These are phyloP conservation scores for Schlechtendalia chinensis DNA, from an alignment of 1,140 invertebrate genomes.

Conservation along the genomic window DNA sequence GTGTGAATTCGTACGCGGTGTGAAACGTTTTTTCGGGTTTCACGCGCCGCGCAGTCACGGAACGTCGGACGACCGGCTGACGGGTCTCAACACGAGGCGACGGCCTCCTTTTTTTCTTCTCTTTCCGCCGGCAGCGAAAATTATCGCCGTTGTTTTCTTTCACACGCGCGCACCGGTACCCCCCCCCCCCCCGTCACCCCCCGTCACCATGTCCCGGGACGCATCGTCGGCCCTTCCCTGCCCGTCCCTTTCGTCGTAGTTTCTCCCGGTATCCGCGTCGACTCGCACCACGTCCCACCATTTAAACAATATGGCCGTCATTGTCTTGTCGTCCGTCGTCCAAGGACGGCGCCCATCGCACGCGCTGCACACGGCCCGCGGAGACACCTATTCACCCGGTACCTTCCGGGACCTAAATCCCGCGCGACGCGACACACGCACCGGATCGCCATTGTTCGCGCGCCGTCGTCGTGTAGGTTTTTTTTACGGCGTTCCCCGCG, in stretches of 20 bases:
- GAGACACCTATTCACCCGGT: background rate
- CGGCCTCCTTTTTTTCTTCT: constrained; percentile 8
- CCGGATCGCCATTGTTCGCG: no score
- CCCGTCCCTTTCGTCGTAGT: background rate
- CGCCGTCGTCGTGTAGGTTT: no score
- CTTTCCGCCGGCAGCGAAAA: constrained; percentile 33
- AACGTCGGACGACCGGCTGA: constrained; percentile 20
- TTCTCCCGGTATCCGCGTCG: background rate
- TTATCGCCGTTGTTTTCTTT: constrained; percentile 49
- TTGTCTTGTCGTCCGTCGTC: constrained; percentile 13
- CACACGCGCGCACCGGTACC: constrained; percentile 2
- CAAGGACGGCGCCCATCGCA: constrained; percentile 38
- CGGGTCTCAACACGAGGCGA: constrained; percentile 37
- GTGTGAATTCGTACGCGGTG: no score
- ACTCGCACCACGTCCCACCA: constrained; percentile 13
- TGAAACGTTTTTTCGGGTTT: constrained; percentile 30
- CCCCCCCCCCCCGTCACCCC: no score
- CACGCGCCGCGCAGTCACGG: constrained; percentile 7
- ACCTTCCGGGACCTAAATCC: constrained; percentile 16
- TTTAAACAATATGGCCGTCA: constrained; percentile 49
- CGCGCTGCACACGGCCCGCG: background rate
- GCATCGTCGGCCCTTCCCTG: no score
- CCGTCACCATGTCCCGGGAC: no score
- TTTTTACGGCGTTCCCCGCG: no score
- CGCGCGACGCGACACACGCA: no score